Evolutionary conservation across 2,113 vertebrate genomes (phyloP), one percentile per base, ranked within the genome.

Genomic region (Engystomops pustulosus): DNA sequence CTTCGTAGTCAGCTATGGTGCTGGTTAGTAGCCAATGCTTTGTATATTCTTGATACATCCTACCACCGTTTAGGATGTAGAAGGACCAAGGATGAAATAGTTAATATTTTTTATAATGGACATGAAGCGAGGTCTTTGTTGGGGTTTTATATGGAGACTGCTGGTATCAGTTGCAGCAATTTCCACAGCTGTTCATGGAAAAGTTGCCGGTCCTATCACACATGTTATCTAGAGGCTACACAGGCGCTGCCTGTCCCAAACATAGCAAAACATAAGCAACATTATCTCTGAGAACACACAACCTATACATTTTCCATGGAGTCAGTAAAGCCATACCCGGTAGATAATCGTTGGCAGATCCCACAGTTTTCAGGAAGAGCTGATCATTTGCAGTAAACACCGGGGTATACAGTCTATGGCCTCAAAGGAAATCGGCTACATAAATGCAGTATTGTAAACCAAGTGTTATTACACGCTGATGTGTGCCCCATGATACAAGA

Each of bases 111-210:
- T 18, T 18, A 34, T 32, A 27, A 8, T 20, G 17, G 25, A 8
- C 30, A 68, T 68, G 44, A 30, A 68, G 65, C 7, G 27, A 2
- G 18, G 10, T 15, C 25, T 62, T 27, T 62, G 32, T 68, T 6
- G 65, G 20, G 65, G 15, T 68, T 68, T 18, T 6, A 20, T 32
- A 36, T 17, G 32, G 32, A 20, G 65, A 18, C 65, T 68, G 65
- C 17, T 4, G 17, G 65, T 68, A 68, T 68, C 65, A 68, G 65
- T 36, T 36, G 32, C 17, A 36, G 23, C 18, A 7, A 20, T 68
- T 68, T 68, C 65, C 65, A 36, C 65, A 68, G 65, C 65, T 68
- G 32, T 36, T 68, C 62, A 65, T 65, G 62, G 62, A 65, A 30
- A 65, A 34, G 62, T 15, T 9, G 27, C 30, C 27, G 17, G 30